phyloP scores from a whole-genome alignment of 2,113 vertebrate genomes.

The Eulemur macaco region DNA sequence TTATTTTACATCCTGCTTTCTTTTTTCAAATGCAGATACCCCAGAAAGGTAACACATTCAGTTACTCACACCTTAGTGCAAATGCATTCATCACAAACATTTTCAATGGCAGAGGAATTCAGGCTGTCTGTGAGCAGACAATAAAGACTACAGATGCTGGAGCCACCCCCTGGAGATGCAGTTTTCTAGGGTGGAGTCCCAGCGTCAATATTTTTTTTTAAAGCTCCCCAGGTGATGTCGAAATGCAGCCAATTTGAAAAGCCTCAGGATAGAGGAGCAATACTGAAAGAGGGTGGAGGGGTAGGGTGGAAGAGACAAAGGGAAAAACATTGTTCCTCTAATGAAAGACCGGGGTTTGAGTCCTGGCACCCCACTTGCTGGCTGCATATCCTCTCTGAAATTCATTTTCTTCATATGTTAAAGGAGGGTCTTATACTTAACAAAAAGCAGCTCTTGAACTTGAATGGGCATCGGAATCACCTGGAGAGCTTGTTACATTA shows the following conservation, averaged over 20 bases:
- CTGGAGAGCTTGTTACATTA: background rate
- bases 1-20: constrained; percentile 37
- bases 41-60: constrained; percentile 59
- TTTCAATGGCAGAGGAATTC: background rate
- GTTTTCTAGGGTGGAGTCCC: background rate
- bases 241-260: background rate
- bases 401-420: constrained; percentile 3
- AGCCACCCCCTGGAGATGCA: background rate
- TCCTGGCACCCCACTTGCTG: background rate
- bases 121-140: background rate
- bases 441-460: background rate
- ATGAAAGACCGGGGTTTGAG: background rate
- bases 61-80: constrained; percentile 50
- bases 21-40: constrained; percentile 66
- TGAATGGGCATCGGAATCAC: background rate
- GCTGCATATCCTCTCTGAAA: background rate
- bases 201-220: background rate
- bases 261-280: background rate
- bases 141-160: background rate
- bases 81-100: constrained; percentile 36
- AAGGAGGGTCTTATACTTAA: background rate
- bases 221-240: background rate
- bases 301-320: background rate
- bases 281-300: background rate
- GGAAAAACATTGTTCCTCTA: background rate